Percentiles rank a stretch among this genome's conserved stretches.
Evolutionary conservation across 2,888 invertebrate genomes (phyloP).

Genomic region (Epistrophe eligans): DNA sequence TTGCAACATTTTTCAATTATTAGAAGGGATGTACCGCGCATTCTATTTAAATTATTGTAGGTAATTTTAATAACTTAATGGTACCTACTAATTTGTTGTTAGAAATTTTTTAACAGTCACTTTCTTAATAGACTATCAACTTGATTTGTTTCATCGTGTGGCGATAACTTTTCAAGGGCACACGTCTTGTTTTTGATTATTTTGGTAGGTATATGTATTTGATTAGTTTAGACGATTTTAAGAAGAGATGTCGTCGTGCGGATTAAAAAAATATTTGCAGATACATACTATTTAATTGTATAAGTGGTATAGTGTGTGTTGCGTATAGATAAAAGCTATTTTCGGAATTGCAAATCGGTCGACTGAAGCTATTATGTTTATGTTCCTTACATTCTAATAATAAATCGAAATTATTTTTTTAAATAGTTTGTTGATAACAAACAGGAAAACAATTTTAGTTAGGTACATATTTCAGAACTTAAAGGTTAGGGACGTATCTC

Average conservation of each 20-base stretch:
- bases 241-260: neutral
- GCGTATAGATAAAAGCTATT: neutral
- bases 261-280: neutral
- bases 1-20: neutral
- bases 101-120: neutral
- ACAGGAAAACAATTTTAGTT: neutral
- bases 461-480: no score
- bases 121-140: neutral
- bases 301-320: neutral
- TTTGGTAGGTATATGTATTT: neutral
- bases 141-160: neutral
- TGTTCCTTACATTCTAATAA: no score
- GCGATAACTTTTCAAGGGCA: constrained; percentile 18
- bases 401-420: neutral
- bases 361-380: neutral
- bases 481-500: no score
- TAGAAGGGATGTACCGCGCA: constrained; percentile 4
- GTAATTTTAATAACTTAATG: constrained; percentile 3
- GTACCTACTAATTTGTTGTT: neutral
- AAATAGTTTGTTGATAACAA: neutral
- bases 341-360: neutral
- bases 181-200: neutral
- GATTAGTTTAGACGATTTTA: neutral
- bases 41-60: constrained; percentile 4
- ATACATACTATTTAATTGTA: neutral